Evolutionary conservation across 2,113 vertebrate genomes (phyloP), one percentile per base, ranked within the genome.

Genomic region (Zeus faber): DNA sequence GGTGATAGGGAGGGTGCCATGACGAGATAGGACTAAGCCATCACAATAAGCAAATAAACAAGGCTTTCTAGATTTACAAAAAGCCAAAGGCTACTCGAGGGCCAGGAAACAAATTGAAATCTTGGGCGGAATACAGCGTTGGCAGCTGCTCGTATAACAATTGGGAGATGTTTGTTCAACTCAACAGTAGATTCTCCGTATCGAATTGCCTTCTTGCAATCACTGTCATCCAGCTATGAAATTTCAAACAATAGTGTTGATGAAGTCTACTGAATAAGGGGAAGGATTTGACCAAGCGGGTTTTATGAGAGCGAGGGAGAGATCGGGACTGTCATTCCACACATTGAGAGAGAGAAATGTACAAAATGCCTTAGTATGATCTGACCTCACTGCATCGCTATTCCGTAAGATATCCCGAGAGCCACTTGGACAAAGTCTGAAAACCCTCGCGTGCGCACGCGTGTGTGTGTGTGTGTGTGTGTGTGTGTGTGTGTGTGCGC

Each of bases 101-200:
- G 2, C 44, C 17, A 14, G 29, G 0, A 17, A 46, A 54, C 13
- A 29, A 54, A 56, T 24, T 24, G 22, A 54, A 43, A 54, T 49
- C 31, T 13, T 11, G 50, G 31, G 14, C 10, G 31, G 3, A 35
- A 18, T 14, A 44, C 39, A 47, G 55, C 17, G 7, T 40, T 56
- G 24, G 17, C 50, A 62, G 49, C 45, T 65, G 51, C 54, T 72
- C 72, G 49, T 44, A 33, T 33, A 62, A 64, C 25, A 72, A 13
- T 17, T 49, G 56, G 50, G 45, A 43, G 64, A 66, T 69, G 51
- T 69, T 72, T 29, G 27, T 29, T 1, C 14, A 35, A 35, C 8
- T n/a, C n/a, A n/a, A n/a, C n/a, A n/a, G n/a, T n/a, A 13, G 23
- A 1, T 49, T 63, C 11, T 47, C 4, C 17, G 4, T 1, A 35